phyloP scores from a whole-genome alignment of 2,113 vertebrate genomes.

The Cervus canadensis region DNA sequence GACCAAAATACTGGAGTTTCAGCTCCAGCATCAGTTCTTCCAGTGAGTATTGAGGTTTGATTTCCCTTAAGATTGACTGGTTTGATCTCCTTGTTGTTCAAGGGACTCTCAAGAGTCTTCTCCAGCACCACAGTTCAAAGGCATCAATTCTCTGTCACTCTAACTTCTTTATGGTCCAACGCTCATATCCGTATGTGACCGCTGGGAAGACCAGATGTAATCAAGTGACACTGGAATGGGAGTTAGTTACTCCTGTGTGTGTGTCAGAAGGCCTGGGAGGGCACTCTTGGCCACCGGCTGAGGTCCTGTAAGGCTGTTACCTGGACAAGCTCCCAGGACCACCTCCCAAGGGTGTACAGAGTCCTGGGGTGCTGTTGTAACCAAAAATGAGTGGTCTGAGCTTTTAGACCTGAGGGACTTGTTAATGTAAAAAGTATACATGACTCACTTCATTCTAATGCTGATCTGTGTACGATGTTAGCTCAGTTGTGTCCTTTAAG shows the following conservation, averaged over 20 bases:
- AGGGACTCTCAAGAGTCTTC: not conserved
- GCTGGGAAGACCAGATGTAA: not conserved
- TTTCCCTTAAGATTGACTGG: not conserved
- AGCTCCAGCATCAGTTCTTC: not conserved
- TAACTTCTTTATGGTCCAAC: not conserved
- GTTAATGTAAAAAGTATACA: accelerated
- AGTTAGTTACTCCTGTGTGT: not conserved
- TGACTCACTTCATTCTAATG: too few species aligned
- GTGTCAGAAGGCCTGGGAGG: not conserved
- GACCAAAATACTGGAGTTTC: not conserved
- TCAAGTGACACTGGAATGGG: not conserved
- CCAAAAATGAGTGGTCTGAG: not conserved
- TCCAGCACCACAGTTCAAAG: not conserved
- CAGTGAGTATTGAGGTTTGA: not conserved
- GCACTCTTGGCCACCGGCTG: not conserved
- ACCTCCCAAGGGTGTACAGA: accelerated
- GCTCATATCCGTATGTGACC: not conserved
- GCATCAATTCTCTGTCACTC: not conserved
- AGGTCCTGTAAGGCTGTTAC: not conserved
- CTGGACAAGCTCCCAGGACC: not conserved
- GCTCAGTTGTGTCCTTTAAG: not conserved
- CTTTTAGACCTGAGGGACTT: not conserved
- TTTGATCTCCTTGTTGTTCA: not conserved
- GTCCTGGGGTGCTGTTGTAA: not conserved
- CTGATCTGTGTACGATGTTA: accelerated